Evolutionary conservation across 2,888 invertebrate genomes (phyloP).

Genomic region (Pherbina coryleti): DNA sequence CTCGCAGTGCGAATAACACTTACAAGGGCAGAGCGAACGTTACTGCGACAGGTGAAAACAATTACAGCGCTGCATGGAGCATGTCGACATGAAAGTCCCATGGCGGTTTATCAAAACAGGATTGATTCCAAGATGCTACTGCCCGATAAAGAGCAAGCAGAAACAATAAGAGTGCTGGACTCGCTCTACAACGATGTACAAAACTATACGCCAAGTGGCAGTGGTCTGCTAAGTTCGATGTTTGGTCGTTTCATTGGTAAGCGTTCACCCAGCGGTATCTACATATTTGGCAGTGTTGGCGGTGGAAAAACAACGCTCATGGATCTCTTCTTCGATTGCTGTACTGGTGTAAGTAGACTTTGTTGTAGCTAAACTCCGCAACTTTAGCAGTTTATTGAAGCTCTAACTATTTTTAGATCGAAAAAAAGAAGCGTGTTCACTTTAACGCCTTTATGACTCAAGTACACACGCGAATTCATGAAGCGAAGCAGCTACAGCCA

Average conservation of each 20-base stretch:
- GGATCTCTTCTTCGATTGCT: slow-evolving; percentile 94
- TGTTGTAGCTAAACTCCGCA: background rate
- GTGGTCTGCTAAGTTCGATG: slow-evolving; percentile 52
- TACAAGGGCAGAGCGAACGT: slow-evolving; percentile 29
- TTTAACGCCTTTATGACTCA: slow-evolving; percentile 98
- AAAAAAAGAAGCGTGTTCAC: slow-evolving; percentile 86
- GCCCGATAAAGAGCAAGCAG: slow-evolving; percentile 80
- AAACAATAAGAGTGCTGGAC: slow-evolving; percentile 79
- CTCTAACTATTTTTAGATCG: slow-evolving; percentile 70
- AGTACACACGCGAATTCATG: slow-evolving; percentile 91
- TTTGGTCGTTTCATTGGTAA: slow-evolving; percentile 40
- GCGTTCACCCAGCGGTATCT: slow-evolving; percentile 75
- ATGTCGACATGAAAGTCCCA: slow-evolving; percentile 66
- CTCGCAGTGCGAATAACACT: slow-evolving; percentile 21
- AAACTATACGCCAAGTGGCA: slow-evolving; percentile 53
- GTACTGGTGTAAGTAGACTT: slow-evolving; percentile 69
- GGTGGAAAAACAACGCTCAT: slow-evolving; percentile 99
- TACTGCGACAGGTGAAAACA: slow-evolving; percentile 38
- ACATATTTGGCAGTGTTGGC: slow-evolving; percentile 91
- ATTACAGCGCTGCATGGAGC: slow-evolving; percentile 36
- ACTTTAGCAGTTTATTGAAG: background rate
- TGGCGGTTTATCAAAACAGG: slow-evolving; percentile 73
- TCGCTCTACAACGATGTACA: slow-evolving; percentile 73
- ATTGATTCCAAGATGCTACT: slow-evolving; percentile 74
- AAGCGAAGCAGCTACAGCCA: slow-evolving; percentile 78